Base-by-base conservation (phyloP, 2,888 invertebrate species). In the Ophioninae sp. region DNA sequence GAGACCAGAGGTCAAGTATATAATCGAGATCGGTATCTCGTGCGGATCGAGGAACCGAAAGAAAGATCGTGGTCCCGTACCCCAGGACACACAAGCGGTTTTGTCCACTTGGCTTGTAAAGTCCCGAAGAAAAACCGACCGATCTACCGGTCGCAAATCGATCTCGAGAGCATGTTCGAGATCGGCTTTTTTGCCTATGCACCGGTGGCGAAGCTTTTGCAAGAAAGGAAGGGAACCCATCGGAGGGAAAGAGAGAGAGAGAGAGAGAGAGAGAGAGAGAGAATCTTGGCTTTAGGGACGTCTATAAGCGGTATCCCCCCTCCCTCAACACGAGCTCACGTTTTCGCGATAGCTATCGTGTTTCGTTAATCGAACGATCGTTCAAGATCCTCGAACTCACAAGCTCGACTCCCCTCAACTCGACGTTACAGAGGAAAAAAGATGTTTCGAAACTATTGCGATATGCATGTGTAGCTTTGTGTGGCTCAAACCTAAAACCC, bases 301-400 rank as follows among this genome's bases (percentile, higher is more conserved):
- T 63, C 23, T 72, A 65, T 72, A 65, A 72, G 71, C 39, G 65
- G 79, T 51, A 0, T 71, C 72, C 39, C 69, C 22, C 5, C 17
- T 5, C 63, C 59, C 67, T 41, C 75, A 67, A 72, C 71, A 68
- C 75, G 63, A 71, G 83, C 72, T 72, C 83, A 76, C 76, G 79
- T 79, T 79, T 76, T 75, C 75, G 10, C 79, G 79, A 83, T 83
- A 44, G 79, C 83, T 79, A 83, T 83, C 83, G 83, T 76, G 83
- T 83, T 83, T 79, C 83, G 79, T 83, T 83, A 76, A 83, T 83
- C 83, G 83, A 83, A 77, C 79, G 79, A 83, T 83, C 83, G 79
- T 71, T 61, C 51, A 79, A 83, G 76, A 83, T 80, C 72, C 30
- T 39, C 76, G 61, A 76, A 76, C 51, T 20, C 51, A 61, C 67